phyloP scores from a whole-genome alignment of 2,113 vertebrate species.

The Charadrius vociferus region DNA sequence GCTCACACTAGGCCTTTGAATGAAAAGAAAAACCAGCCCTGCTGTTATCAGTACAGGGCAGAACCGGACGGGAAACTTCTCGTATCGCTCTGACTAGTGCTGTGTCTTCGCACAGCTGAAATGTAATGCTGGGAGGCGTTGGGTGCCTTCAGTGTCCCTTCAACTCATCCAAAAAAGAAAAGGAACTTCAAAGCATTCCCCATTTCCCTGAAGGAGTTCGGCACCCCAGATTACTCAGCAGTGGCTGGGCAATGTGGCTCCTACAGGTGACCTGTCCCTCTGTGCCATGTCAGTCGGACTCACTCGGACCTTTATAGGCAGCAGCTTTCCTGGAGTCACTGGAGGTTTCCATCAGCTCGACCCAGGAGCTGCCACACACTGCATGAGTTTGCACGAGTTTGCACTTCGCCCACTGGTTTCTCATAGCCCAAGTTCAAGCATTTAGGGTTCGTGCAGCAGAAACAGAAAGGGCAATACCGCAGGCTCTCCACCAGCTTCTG shows the following conservation, averaged over 20 bases:
- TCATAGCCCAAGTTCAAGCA: background rate
- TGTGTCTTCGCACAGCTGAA: background rate
- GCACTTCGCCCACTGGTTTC: background rate
- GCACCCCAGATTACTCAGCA: background rate
- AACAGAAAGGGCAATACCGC: background rate
- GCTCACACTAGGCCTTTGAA: conserved; percentile 34
- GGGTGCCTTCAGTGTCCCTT: background rate
- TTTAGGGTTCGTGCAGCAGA: background rate
- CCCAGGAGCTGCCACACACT: background rate
- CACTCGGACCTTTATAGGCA: background rate
- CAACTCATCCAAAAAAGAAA: background rate
- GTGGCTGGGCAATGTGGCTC: background rate
- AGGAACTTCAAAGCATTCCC: background rate
- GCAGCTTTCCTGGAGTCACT: background rate
- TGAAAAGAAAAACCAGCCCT: background rate
- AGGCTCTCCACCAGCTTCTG: conserved; percentile 6
- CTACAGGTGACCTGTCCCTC: background rate
- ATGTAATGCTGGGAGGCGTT: background rate
- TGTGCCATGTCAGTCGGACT: rapidly evolving
- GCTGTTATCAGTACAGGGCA: conserved; percentile 47
- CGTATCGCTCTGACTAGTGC: background rate
- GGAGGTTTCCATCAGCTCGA: background rate
- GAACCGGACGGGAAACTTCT: background rate
- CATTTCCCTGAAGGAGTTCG: background rate
- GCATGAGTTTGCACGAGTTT: background rate